phyloP scores from a whole-genome alignment of 2,888 invertebrate species.

The Brachylomia viminalis region DNA sequence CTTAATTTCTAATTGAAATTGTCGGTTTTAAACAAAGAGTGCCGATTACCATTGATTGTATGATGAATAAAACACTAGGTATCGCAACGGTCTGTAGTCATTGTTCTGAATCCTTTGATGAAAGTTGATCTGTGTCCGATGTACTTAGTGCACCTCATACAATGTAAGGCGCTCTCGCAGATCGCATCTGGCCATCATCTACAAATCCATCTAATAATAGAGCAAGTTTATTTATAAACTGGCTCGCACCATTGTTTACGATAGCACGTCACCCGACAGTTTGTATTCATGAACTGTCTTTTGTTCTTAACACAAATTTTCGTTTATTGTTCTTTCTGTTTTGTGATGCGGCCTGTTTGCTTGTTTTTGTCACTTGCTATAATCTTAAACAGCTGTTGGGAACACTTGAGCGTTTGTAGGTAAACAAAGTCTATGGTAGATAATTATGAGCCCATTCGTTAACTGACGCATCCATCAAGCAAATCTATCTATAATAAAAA shows the following conservation, averaged over 20 bases:
- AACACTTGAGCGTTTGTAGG: background rate
- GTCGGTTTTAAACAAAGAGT: slow-evolving; percentile 19
- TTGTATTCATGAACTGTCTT: slow-evolving; percentile 62
- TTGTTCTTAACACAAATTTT: slow-evolving; percentile 62
- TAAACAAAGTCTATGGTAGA: slow-evolving; percentile 4
- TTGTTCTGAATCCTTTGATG: slow-evolving; percentile 40
- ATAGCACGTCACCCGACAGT: slow-evolving; percentile 56
- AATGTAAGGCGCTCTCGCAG: slow-evolving; percentile 32
- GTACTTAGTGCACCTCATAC: slow-evolving; percentile 9
- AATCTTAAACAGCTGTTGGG: slow-evolving; percentile 27
- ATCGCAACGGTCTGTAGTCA: slow-evolving; percentile 9
- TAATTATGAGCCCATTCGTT: background rate
- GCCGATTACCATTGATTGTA: slow-evolving; percentile 17
- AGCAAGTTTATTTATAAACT: slow-evolving; percentile 50
- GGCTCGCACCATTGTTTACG: slow-evolving; percentile 62
- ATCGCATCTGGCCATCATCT: slow-evolving; percentile 42
- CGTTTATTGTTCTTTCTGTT: slow-evolving; percentile 40
- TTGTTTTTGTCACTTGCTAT: slow-evolving; percentile 38
- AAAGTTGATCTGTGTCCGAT: slow-evolving; percentile 22
- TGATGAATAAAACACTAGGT: background rate
- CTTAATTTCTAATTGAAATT: slow-evolving; percentile 23
- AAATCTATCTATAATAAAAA: background rate
- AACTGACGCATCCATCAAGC: background rate
- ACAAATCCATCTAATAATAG: slow-evolving; percentile 52
- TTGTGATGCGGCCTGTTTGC: slow-evolving; percentile 30